Evolutionary conservation across 2,113 vertebrate species (phyloP).

Genomic region (Lepus timidus): DNA sequence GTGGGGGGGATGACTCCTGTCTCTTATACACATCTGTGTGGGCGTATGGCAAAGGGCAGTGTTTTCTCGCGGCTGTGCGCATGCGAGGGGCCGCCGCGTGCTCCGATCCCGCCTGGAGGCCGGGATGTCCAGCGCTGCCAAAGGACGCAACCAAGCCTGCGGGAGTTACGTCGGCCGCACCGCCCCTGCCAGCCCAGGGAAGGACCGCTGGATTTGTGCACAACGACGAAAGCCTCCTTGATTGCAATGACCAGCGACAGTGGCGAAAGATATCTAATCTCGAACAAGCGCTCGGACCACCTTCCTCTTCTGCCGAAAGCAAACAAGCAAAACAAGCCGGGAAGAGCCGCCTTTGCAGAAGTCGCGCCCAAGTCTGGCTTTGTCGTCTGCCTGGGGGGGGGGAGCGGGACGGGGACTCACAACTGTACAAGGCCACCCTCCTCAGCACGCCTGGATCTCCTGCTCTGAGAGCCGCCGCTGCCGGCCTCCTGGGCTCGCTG

Average conservation of each 20-base stretch:
- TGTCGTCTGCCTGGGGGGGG: background rate
- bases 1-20: too few species aligned
- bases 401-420: too few species aligned
- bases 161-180: background rate
- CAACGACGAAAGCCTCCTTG: background rate
- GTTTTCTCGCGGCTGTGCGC: too few species aligned
- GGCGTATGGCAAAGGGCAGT: constrained; percentile 68
- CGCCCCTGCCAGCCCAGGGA: too few species aligned
- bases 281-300: constrained; percentile 20
- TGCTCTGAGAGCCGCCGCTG: too few species aligned
- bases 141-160: background rate
- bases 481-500: too few species aligned
- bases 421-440: too few species aligned
- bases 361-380: constrained; percentile 9
- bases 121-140: constrained; percentile 59
- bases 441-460: too few species aligned
- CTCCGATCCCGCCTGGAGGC: background rate
- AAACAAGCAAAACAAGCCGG: background rate
- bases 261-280: constrained; percentile 14
- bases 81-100: too few species aligned
- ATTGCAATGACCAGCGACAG: background rate
- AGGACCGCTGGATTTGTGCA: background rate
- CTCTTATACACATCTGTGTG: too few species aligned
- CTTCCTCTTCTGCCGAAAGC: background rate
- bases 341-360: constrained; percentile 43